Evolutionary conservation across 2,113 vertebrate species (phyloP), one percentile per base, ranked within the genome.

Genomic region (Nothoprocta pentlandii): DNA sequence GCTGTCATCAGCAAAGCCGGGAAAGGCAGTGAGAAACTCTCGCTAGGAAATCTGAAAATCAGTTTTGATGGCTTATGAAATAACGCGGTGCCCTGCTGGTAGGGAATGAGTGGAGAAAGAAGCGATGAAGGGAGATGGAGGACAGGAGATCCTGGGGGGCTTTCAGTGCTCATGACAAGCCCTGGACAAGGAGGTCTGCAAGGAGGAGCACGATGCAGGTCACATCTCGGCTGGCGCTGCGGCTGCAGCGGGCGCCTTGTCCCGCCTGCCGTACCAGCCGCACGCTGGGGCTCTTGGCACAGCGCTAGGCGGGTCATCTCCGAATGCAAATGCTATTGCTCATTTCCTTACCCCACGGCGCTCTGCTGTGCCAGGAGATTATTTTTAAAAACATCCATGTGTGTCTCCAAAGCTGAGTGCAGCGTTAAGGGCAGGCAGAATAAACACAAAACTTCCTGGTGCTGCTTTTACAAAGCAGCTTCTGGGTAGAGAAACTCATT

Each of bases 231-330:
- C 7, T 7, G 13, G 71, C 3, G 6, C 23, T 26, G 56, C 59
- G 10, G 10, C 36, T 32, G n/a, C 49, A 10, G 61, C 69, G 44
- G 28, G 42, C 15, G 42, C 8, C 1, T 30, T 79, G 34, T 22
- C 21, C 34, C 10, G 19, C 64, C 14, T 9, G 26, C n/a, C n/a
- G 23, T 0, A 4, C 12, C 64, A 19, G 46, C 58, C 22, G 13
- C 0, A 16, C 51, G 0, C 47, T 17, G 10, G 2, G 0, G 28
- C 17, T 14, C 46, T 54, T 4, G 5, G 39, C 46, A 1, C 1
- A 2, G 12, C 9, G 14, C 36, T 16, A 2, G n/a, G 4, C 2
- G 39, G 63, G 14, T 2, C 22, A 26, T 28, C 47, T 30, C 7
- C 4, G 25, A 28, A 51, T 12, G 74, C 78, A 54, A 53, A 70